phyloP scores from a whole-genome alignment of 2,113 vertebrate genomes.

The Oxygymnocypris stewartii region DNA sequence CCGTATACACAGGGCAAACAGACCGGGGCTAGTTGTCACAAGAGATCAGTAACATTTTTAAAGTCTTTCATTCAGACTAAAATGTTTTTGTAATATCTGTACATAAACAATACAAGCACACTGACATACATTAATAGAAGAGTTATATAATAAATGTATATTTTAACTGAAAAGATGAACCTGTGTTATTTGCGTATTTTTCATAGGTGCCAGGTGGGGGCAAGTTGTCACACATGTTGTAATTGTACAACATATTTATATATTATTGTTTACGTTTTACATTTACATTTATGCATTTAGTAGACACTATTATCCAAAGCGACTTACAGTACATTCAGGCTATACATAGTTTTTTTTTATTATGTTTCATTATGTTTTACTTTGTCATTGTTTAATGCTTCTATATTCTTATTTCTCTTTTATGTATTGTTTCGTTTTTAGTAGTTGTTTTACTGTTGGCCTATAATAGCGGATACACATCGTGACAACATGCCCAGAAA shows the following conservation, averaged over 20 bases:
- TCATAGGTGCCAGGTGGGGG: not conserved
- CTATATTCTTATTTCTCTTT: not conserved
- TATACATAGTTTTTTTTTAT: too few species aligned
- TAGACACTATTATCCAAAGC: too few species aligned
- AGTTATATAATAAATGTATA: too few species aligned
- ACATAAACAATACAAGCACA: not conserved
- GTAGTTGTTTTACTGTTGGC: not conserved
- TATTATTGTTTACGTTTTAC: not conserved
- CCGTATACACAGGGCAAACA: too few species aligned
- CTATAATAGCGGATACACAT: not conserved
- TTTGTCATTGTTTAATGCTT: not conserved
- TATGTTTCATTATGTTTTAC: too few species aligned
- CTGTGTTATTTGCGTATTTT: too few species aligned
- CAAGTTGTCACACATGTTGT: not conserved
- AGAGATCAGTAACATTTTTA: not conserved
- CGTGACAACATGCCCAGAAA: not conserved
- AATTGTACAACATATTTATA: not conserved
- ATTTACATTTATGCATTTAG: too few species aligned
- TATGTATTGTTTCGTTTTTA: not conserved
- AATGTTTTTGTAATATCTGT: not conserved
- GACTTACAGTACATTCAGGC: too few species aligned
- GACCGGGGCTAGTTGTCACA: not conserved
- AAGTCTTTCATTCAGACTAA: not conserved
- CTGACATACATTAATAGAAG: not conserved
- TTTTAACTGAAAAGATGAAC: not conserved